Conservation (phyloP, 2,888 invertebrate genomes). For the Teleogryllus oceanicus region DNA sequence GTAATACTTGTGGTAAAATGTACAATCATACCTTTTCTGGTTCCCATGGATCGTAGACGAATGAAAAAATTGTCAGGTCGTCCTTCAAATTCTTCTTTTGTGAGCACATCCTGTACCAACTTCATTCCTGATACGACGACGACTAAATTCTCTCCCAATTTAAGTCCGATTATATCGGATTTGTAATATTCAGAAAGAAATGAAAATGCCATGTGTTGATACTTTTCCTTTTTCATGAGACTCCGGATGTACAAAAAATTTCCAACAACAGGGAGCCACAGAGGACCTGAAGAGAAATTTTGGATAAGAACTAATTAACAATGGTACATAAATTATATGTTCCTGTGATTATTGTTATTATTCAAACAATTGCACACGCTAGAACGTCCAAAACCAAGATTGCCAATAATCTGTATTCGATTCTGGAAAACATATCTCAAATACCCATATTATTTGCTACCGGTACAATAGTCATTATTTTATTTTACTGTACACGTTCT, state of each 20-base stretch:
- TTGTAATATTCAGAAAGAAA: conserved; percentile 51
- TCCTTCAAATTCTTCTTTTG: conserved; percentile 59
- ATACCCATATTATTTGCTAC: too few relatives aligned
- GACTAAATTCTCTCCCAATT: conserved; percentile 54
- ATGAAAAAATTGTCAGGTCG: conserved; percentile 65
- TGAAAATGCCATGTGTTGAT: conserved; percentile 53
- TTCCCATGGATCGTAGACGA: conserved; percentile 61
- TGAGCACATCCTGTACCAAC: conserved; percentile 54
- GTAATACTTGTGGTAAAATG: background rate
- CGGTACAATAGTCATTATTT: too few relatives aligned
- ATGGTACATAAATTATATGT: too few relatives aligned
- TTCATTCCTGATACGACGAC: conserved; percentile 56
- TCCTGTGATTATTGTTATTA: too few relatives aligned
- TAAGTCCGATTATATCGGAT: conserved; percentile 56
- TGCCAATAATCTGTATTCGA: too few relatives aligned
- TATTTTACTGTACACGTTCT: too few relatives aligned
- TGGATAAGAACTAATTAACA: too few relatives aligned
- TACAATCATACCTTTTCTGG: conserved; percentile 51
- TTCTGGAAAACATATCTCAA: too few relatives aligned
- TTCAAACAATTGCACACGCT: too few relatives aligned
- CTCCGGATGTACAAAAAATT: conserved; percentile 46
- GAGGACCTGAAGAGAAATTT: conserved; percentile 47
- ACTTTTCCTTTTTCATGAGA: conserved; percentile 47
- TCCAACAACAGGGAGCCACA: conserved; percentile 50
- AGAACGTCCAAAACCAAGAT: too few relatives aligned